Base-by-base conservation (phyloP, 2,888 invertebrate species). In the Xanthia togata region DNA sequence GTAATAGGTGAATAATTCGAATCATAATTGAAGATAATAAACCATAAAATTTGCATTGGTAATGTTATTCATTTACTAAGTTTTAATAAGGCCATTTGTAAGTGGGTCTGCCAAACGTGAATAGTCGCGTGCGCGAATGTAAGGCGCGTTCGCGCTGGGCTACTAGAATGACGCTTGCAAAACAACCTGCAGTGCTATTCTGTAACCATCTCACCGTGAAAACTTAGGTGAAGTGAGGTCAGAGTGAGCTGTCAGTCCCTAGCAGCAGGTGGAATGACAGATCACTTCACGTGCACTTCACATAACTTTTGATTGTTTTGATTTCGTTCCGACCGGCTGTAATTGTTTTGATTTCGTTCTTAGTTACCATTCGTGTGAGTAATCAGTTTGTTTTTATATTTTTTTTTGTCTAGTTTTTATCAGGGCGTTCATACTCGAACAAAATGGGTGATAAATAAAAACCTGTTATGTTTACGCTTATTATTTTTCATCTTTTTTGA, bases 21-120 rank as follows among this genome's bases (percentile, higher is more conserved):
- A 55, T 17, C n/a, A 17, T 65, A 23, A 68, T 57, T 47, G 26
- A 68, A 63, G 3, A 4, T 44, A 41, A n/a, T 57, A 63, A 53
- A 60, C 44, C n/a, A 53, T 69, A 20, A 53, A 44, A 38, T 64
- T 26, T n/a, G 23, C 31, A 59, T 65, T n/a, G 20, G 38, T 35
- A 62, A 64, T 65, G 17, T 57, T n/a, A 76, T 70, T 67, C 17
- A 67, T 57, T 50, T 41, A 70, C 55, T 47, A 81, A 70, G 70
- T 78, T 78, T 67, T 84, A 83, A 83, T 84, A 77, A 64, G 71
- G 69, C 70, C 62, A 77, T 84, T 83, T 81, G 84, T 77, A 84
- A 81, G 78, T 74, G n/a, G 53, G 78, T 78, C 62, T 74, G 71
- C 26, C 62, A 78, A 83, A 84, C 81, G 84, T 81, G 81, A 63